A percentile compares a stretch with the other conserved stretches of the same genome.
These are phyloP conservation scores for Spodoptera exigua DNA, from an alignment of 2,888 invertebrate species.

Conservation along the genomic window DNA sequence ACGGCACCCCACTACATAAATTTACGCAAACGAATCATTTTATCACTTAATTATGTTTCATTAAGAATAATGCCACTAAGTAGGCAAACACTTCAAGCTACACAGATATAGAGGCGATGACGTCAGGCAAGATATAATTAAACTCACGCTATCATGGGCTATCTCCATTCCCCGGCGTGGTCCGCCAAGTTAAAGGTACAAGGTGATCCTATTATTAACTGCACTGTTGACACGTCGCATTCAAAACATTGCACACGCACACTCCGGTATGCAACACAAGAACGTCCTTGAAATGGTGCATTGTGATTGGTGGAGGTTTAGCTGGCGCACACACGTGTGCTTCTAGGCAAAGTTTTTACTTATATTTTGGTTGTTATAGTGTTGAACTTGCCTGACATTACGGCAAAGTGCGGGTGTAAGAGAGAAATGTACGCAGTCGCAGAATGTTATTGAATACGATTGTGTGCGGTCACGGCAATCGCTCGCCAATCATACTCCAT, in stretches of 20 bases:
- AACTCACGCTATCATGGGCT: slow-evolving; percentile 51
- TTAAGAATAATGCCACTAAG: slow-evolving; percentile 45
- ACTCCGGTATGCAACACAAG: slow-evolving; percentile 34
- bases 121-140: slow-evolving; percentile 41
- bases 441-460: slow-evolving; percentile 50
- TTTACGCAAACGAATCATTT: slow-evolving; percentile 39
- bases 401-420: slow-evolving; percentile 35
- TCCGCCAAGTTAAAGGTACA: slow-evolving; percentile 28
- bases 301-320: slow-evolving; percentile 57
- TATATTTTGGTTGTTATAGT: slow-evolving; percentile 27
- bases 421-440: slow-evolving; percentile 48
- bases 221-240: slow-evolving; percentile 57
- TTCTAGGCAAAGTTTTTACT: slow-evolving; percentile 36
- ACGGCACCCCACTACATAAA: slow-evolving; percentile 13
- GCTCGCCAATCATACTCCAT: slow-evolving; percentile 59
- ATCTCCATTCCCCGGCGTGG: slow-evolving; percentile 50
- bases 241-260: slow-evolving; percentile 57
- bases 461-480: slow-evolving; percentile 57
- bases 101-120: slow-evolving; percentile 32
- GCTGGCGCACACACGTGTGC: slow-evolving; percentile 16
- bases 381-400: slow-evolving; percentile 23
- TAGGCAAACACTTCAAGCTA: slow-evolving; percentile 37
- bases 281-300: slow-evolving; percentile 59
- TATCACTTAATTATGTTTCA: slow-evolving; percentile 29
- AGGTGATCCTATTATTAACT: slow-evolving; percentile 38